A percentile compares a stretch with the other conserved stretches of the same genome.
Evolutionary conservation across 2,888 invertebrate species (phyloP).

Genomic region (Tanypteryx hageni): DNA sequence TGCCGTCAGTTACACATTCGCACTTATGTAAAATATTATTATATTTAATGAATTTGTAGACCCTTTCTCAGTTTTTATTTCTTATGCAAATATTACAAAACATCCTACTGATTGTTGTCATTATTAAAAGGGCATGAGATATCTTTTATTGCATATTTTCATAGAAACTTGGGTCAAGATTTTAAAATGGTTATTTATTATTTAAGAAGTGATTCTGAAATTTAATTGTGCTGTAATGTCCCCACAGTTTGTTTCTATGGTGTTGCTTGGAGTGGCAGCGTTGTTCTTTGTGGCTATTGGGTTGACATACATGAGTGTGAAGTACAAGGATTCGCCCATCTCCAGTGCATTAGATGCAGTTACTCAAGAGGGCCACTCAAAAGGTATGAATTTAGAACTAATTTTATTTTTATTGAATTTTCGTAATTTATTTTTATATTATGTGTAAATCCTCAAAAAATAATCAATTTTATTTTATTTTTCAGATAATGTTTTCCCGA

Average conservation of each 20-base stretch:
- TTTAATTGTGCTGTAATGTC: slow-evolving; percentile 64
- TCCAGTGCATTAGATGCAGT: slow-evolving; percentile 68
- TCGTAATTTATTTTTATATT: neutral
- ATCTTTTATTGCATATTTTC: too few relatives aligned
- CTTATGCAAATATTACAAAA: too few relatives aligned
- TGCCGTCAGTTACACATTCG: too few relatives aligned
- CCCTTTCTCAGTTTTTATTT: too few relatives aligned
- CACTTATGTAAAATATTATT: too few relatives aligned
- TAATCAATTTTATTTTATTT: neutral
- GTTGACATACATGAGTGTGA: slow-evolving; percentile 74
- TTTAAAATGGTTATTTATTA: too few relatives aligned
- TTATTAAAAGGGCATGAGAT: too few relatives aligned
- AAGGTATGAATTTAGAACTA: neutral
- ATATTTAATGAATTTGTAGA: too few relatives aligned
- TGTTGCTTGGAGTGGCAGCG: slow-evolving; percentile 73
- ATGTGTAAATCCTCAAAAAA: neutral
- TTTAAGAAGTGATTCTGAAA: too few relatives aligned
- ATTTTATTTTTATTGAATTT: neutral
- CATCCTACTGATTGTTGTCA: too few relatives aligned
- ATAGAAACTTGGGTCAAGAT: too few relatives aligned
- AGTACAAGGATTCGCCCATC: slow-evolving; percentile 73
- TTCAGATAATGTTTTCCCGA: slow-evolving; percentile 53
- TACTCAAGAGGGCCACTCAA: neutral
- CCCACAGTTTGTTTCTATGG: slow-evolving; percentile 72
- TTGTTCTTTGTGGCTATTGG: slow-evolving; percentile 74